Conservation (phyloP, 2,113 vertebrate genomes). For the Pollachius pollachius region DNA sequence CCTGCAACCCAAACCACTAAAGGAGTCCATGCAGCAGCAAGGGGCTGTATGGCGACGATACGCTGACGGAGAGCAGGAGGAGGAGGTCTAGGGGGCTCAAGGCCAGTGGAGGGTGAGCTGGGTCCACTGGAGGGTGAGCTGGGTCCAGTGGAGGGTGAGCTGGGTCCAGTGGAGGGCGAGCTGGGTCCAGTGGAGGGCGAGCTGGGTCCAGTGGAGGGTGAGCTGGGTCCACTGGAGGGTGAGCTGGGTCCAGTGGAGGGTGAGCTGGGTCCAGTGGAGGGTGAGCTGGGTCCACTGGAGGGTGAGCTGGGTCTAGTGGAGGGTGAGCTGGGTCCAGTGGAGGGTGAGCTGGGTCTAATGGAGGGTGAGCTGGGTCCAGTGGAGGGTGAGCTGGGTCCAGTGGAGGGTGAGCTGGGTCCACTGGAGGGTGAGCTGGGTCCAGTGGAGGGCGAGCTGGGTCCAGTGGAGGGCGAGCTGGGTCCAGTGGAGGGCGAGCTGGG, state of each 20-base stretch:
- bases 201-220: too few species aligned
- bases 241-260: neutral
- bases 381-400: too few species aligned
- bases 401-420: neutral
- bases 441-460: too few species aligned
- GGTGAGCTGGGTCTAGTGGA: too few species aligned
- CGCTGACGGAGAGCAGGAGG: constrained; percentile 51
- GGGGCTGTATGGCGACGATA: constrained; percentile 22
- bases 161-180: too few species aligned
- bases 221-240: too few species aligned
- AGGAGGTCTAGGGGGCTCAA: constrained; percentile 50
- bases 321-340: too few species aligned
- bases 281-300: constrained; percentile 2
- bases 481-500: too few species aligned
- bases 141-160: neutral
- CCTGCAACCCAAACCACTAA: constrained; percentile 35
- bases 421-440: constrained; percentile 8
- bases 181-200: too few species aligned
- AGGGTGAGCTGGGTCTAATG: too few species aligned
- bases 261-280: neutral
- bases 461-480: too few species aligned
- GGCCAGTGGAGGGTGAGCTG: constrained; percentile 24
- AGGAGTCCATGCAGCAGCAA: constrained; percentile 18
- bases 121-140: constrained; percentile 1
- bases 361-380: too few species aligned